phyloP scores from a whole-genome alignment of 92 coral and sea anemone genomes.

The Paragorgia papillata region DNA sequence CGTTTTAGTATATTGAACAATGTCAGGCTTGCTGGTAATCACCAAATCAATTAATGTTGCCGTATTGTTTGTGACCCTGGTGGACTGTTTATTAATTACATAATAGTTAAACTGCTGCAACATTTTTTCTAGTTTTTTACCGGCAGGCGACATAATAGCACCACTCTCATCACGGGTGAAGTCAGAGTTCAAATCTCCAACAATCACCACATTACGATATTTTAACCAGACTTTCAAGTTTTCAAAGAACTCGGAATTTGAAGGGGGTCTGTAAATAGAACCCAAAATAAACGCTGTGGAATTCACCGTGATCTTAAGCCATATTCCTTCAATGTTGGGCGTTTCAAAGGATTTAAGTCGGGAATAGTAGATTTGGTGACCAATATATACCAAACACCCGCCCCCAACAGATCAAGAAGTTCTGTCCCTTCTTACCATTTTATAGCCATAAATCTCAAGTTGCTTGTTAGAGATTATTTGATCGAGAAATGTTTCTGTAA shows the following conservation, averaged over 20 bases:
- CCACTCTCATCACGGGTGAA: neutral
- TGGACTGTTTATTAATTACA: constrained; percentile 24
- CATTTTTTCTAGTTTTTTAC: constrained; percentile 27
- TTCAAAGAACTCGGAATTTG: constrained; percentile 9
- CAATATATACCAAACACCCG: constrained; percentile 38
- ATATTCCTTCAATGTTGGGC: constrained; percentile 35
- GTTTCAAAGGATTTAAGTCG: constrained; percentile 27
- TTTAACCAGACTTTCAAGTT: constrained; percentile 49
- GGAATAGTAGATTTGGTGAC: constrained; percentile 23
- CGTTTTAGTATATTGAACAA: constrained; percentile 2
- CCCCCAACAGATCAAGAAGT: constrained; percentile 41
- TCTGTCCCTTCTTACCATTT: constrained; percentile 46
- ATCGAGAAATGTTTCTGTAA: constrained; percentile 44
- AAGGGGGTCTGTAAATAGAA: constrained; percentile 39
- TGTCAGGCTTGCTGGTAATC: constrained; percentile 2
- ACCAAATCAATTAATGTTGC: constrained; percentile 31
- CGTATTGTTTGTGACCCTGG: constrained; percentile 22
- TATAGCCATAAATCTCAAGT: constrained; percentile 41
- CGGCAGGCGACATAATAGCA: neutral
- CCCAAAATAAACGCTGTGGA: constrained; percentile 15
- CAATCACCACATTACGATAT: constrained; percentile 3
- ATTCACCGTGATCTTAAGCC: constrained; percentile 32
- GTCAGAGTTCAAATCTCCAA: constrained; percentile 12
- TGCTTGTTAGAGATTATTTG: constrained; percentile 46
- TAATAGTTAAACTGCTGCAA: constrained; percentile 30